These are phyloP conservation scores for Notolepis coatsorum DNA, from an alignment of 2,797 vertebrate genomes.

Conservation along the genomic window DNA sequence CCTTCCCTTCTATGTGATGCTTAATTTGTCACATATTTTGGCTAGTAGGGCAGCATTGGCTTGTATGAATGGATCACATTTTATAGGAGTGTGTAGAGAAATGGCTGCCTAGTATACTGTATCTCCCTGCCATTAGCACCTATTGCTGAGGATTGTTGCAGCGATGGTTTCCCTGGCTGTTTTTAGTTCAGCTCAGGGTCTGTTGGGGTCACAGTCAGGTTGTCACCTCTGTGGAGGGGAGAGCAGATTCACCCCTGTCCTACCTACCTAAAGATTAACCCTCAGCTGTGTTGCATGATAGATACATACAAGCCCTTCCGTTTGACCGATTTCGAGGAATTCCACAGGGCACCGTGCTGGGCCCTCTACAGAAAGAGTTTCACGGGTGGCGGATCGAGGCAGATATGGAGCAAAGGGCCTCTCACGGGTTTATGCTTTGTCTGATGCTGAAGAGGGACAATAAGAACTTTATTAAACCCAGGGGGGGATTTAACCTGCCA, in stretches of 20 bases:
- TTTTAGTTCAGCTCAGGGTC: background rate
- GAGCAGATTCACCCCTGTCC: background rate
- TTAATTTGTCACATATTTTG: no score
- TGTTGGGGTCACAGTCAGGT: background rate
- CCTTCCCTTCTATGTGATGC: no score
- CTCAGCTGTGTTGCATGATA: background rate
- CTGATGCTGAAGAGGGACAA: no score
- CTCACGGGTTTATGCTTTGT: slow-evolving; percentile 47
- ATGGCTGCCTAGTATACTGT: background rate
- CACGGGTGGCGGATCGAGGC: slow-evolving; percentile 72
- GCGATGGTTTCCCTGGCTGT: background rate
- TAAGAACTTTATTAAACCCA: no score
- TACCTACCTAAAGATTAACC: background rate
- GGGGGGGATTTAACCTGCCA: no score
- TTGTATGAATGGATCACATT: background rate
- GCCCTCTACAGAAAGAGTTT: slow-evolving; percentile 54
- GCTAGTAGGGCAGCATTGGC: no score
- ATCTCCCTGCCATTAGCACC: no score
- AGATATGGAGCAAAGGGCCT: slow-evolving; percentile 67
- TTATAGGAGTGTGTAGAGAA: background rate
- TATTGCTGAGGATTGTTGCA: background rate
- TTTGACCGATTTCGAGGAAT: slow-evolving; percentile 77
- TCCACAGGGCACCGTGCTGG: slow-evolving; percentile 58
- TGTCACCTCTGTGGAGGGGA: slow-evolving; percentile 1
- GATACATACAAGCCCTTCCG: slow-evolving; percentile 52